Conservation (phyloP, 2,888 invertebrate genomes). For the Arrhopalites spinosus region DNA sequence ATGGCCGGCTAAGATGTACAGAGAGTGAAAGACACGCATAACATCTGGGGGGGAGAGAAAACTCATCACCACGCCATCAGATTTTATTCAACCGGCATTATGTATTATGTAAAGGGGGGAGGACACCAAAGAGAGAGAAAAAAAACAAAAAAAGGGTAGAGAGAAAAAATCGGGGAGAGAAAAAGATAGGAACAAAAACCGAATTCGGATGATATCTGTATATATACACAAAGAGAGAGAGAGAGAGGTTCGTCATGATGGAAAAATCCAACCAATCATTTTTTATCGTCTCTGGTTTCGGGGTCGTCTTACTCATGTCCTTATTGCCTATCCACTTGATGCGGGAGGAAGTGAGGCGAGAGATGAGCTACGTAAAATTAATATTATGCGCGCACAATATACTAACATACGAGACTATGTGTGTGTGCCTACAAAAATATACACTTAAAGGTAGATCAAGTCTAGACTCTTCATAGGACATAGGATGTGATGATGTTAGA, state of each 20-base stretch:
- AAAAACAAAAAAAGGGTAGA: background rate
- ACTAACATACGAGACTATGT: too few species aligned
- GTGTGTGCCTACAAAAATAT: too few species aligned
- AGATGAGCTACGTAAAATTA: too few species aligned
- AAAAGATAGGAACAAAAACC: background rate
- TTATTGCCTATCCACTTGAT: background rate
- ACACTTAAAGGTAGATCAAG: too few species aligned
- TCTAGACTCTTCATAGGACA: too few species aligned
- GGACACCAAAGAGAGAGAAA: background rate
- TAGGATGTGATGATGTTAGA: too few species aligned
- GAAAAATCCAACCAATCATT: slow-evolving; percentile 37
- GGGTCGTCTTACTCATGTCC: slow-evolving; percentile 6
- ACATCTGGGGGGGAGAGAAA: background rate
- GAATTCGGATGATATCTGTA: slow-evolving; percentile 21
- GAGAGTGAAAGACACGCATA: background rate
- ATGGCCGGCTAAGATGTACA: background rate
- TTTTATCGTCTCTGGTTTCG: slow-evolving; percentile 27
- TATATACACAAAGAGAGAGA: too few species aligned
- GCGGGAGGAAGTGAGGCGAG: background rate
- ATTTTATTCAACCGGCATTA: background rate
- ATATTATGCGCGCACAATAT: too few species aligned
- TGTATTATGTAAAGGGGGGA: background rate
- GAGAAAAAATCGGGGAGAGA: background rate
- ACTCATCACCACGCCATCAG: slow-evolving; percentile 16
- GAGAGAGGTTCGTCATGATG: slow-evolving; percentile 23